A percentile compares a stretch with the other conserved stretches of the same genome.
Evolutionary conservation across 2,113 vertebrate genomes (phyloP).

Genomic region (Xiphophorus couchianus): DNA sequence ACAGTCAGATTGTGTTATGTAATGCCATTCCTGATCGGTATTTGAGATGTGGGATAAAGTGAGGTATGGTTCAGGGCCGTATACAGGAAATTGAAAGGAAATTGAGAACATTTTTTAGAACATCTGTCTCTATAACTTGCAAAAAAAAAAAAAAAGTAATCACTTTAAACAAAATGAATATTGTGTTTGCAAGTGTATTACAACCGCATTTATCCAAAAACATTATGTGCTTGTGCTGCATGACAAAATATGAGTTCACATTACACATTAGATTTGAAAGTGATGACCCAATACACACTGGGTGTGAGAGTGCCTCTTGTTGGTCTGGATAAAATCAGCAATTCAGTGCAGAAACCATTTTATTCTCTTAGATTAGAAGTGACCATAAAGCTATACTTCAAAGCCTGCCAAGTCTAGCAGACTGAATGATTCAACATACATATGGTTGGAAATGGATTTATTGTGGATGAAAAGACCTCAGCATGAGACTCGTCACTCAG

Average conservation of each 20-base stretch:
- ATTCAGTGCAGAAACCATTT: not conserved
- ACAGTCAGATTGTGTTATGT: slow-evolving; percentile 4
- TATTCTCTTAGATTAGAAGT: not conserved
- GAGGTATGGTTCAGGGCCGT: not conserved
- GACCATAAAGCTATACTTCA: not conserved
- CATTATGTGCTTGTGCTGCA: not conserved
- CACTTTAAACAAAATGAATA: not conserved
- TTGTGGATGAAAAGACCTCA: not conserved
- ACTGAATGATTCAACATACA: not conserved
- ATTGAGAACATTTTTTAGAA: not conserved
- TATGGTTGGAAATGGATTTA: not conserved
- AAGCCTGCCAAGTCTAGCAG: not conserved
- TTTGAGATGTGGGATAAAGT: not conserved
- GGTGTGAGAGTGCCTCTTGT: not conserved
- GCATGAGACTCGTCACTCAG: not conserved
- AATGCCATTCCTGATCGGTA: not conserved
- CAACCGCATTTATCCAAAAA: not conserved
- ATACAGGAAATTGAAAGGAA: not conserved
- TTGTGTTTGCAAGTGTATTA: not conserved
- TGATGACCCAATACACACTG: not conserved
- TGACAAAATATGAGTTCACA: not conserved
- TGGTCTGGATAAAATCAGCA: not conserved
- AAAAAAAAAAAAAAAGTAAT: not conserved
- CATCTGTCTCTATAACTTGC: not conserved
- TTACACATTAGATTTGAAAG: not conserved